phyloP scores from a whole-genome alignment of 2,888 invertebrate species.

The Spisula solida region DNA sequence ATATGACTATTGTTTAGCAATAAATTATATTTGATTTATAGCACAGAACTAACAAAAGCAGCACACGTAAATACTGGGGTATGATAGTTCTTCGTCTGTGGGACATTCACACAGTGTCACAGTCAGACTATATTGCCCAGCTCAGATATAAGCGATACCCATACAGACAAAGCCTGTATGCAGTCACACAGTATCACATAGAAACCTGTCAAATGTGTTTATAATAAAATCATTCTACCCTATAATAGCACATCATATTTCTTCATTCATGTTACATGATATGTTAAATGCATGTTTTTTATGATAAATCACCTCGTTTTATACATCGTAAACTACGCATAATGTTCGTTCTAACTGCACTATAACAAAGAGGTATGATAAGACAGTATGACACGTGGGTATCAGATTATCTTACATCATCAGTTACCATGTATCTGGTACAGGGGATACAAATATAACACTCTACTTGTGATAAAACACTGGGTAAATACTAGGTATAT shows the following conservation, averaged over 20 bases:
- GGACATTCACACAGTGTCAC: neutral
- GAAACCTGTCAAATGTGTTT: neutral
- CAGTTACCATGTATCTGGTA: neutral
- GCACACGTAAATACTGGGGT: neutral
- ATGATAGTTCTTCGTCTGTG: neutral
- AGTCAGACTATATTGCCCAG: neutral
- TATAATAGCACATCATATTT: neutral
- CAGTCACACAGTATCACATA: neutral
- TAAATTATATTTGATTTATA: too few relatives aligned
- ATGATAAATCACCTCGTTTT: neutral
- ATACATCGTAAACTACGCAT: neutral
- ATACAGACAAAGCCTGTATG: neutral
- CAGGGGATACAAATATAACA: neutral
- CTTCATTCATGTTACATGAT: conserved; percentile 1
- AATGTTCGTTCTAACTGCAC: neutral
- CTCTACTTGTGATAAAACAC: neutral
- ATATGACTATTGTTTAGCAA: too few relatives aligned
- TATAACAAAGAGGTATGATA: neutral
- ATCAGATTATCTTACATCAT: neutral
- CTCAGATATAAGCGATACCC: neutral
- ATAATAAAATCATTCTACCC: neutral
- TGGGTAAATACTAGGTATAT: too few relatives aligned
- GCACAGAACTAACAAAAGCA: too few relatives aligned
- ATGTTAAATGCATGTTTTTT: neutral
- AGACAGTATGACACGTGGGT: neutral